A percentile compares a stretch with the other conserved stretches of the same genome.
phyloP scores from a whole-genome alignment of 2,888 invertebrate genomes.

The Microctonus aethiopoides region DNA sequence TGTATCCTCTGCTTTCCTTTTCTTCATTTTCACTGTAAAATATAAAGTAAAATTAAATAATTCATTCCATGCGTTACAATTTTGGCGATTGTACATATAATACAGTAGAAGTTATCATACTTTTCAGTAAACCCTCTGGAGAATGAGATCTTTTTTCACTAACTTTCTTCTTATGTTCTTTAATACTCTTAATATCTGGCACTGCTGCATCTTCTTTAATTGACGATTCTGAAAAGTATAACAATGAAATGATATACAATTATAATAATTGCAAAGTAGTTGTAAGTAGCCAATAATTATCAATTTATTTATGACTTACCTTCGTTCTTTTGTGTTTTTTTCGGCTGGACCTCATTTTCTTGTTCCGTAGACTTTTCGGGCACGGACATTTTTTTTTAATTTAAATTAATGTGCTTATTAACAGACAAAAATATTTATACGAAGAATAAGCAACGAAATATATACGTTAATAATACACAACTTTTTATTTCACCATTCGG shows the following conservation, averaged over 20 bases:
- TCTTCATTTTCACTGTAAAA: background rate
- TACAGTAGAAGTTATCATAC: conserved; percentile 41
- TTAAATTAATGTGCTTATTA: too few species aligned
- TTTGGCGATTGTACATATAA: background rate
- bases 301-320: conserved; percentile 44
- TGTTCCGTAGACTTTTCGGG: conserved; percentile 80
- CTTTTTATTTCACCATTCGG: too few species aligned
- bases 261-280: background rate
- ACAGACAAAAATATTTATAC: too few species aligned
- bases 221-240: conserved; percentile 5
- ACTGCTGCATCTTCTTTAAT: conserved; percentile 17
- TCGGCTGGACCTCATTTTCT: conserved; percentile 70
- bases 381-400: conserved; percentile 69
- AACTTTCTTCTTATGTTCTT: conserved; percentile 24
- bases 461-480: too few species aligned
- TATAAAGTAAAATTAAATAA: conserved; percentile 35
- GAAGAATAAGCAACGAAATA: too few species aligned
- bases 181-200: conserved; percentile 18
- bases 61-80: conserved; percentile 27
- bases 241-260: conserved; percentile 7
- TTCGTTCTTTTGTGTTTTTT: conserved; percentile 65
- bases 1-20: conserved; percentile 15
- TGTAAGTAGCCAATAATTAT: conserved; percentile 6
- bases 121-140: conserved; percentile 45
- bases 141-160: conserved; percentile 41